Evolutionary conservation across 37 sponge, comb jelly and placozoan genomes (phyloP).

Genomic region (Spongia lamella): DNA sequence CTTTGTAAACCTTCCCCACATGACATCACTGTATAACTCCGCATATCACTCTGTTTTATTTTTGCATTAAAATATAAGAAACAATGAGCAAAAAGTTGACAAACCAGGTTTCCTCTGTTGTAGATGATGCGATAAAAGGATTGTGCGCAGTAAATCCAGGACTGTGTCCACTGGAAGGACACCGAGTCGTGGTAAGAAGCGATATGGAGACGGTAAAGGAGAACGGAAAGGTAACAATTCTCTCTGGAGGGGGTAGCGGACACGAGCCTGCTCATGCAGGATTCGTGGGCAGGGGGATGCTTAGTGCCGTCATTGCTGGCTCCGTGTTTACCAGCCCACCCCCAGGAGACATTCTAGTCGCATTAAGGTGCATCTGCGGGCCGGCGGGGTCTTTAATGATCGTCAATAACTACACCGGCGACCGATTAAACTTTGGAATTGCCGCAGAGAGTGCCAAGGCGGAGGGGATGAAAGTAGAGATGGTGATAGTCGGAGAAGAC

Average conservation of each 20-base stretch:
- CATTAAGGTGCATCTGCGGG: constrained; percentile 42
- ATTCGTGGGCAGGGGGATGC: constrained; percentile 89
- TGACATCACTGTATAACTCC: too few species aligned
- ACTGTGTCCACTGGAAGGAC: constrained; percentile 66
- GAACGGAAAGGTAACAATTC: constrained; percentile 69
- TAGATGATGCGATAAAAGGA: constrained; percentile 83
- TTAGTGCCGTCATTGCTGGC: constrained; percentile 92
- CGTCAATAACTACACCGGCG: constrained; percentile 97
- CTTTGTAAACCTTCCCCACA: constrained; percentile 7
- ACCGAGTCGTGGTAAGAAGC: constrained; percentile 75
- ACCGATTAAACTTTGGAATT: constrained; percentile 93
- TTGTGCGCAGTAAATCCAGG: constrained; percentile 73
- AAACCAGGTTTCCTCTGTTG: constrained; percentile 56
- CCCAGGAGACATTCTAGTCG: constrained; percentile 69
- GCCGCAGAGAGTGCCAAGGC: constrained; percentile 84
- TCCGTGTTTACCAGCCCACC: constrained; percentile 95
- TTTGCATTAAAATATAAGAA: too few species aligned
- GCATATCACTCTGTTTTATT: too few species aligned
- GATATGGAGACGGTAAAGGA: constrained; percentile 49
- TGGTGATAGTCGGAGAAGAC: constrained; percentile 93
- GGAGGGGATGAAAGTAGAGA: constrained; percentile 78
- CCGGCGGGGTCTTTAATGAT: constrained; percentile 85
- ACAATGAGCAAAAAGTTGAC: constrained; percentile 88
- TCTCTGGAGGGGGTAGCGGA: constrained; percentile 97
- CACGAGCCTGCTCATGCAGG: constrained; percentile 96